phyloP scores from a whole-genome alignment of 1,140 invertebrate genomes.

The Calycopis cecrops region DNA sequence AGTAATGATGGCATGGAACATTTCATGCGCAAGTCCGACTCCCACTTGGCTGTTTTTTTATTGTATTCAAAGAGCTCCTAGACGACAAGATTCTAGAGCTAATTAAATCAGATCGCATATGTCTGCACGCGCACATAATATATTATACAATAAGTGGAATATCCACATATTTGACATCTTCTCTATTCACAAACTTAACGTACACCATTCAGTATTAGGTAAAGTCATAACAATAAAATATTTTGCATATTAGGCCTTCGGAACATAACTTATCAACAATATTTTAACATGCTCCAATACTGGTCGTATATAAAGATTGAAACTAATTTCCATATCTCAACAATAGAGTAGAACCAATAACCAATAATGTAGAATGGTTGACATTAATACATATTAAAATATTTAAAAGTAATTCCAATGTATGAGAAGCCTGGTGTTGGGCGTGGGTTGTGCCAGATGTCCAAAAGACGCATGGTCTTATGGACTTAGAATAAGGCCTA shows the following conservation, averaged over 20 bases:
- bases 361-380: constrained; percentile 62
- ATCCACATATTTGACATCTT: neutral
- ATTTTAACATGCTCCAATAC: constrained; percentile 14
- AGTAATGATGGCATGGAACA: too few relatives aligned
- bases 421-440: constrained; percentile 27
- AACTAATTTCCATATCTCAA: constrained; percentile 54
- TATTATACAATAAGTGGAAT: neutral
- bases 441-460: neutral
- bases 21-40: too few relatives aligned
- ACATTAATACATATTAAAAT: constrained; percentile 69
- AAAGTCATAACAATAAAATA: neutral
- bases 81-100: too few relatives aligned
- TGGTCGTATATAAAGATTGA: constrained; percentile 34
- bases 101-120: too few relatives aligned
- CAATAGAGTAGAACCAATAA: constrained; percentile 59
- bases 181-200: constrained; percentile 1
- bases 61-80: too few relatives aligned
- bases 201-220: neutral
- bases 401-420: constrained; percentile 60
- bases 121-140: too few relatives aligned
- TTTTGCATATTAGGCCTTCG: constrained; percentile 10
- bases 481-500: constrained; percentile 21
- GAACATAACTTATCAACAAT: neutral
- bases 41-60: too few relatives aligned
- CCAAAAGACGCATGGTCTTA: constrained; percentile 17